Conservation (phyloP, 2,888 invertebrate species). For the Uropetala carovei region DNA sequence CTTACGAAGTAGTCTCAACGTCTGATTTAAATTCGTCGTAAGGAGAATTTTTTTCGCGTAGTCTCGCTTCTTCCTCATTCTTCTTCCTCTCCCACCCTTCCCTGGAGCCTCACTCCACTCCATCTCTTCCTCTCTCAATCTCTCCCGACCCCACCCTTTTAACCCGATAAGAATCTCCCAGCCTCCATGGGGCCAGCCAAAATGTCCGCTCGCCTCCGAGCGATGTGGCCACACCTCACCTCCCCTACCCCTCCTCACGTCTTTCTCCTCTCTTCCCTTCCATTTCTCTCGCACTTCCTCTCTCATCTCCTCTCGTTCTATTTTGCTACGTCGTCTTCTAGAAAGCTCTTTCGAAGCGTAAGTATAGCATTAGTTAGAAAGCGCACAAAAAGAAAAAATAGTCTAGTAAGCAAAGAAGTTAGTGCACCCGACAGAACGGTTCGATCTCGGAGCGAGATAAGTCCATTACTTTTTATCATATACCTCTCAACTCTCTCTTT, state of each 20-base stretch:
- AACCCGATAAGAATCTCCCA: slow-evolving; percentile 1
- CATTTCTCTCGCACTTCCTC: not conserved
- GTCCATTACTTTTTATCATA: not conserved
- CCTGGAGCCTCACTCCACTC: not conserved
- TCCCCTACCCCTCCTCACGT: not conserved
- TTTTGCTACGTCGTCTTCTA: too few relatives aligned
- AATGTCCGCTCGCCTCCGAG: slow-evolving; percentile 32
- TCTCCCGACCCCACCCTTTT: not conserved
- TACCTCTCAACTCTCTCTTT: not conserved
- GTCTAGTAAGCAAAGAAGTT: not conserved
- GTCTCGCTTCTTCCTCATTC: too few relatives aligned
- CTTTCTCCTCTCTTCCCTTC: not conserved
- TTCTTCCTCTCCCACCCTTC: not conserved
- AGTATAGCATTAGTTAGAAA: not conserved
- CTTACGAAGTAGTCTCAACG: too few relatives aligned
- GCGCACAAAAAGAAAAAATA: not conserved
- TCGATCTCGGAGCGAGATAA: not conserved
- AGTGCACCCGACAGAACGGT: not conserved
- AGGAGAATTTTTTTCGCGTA: too few relatives aligned
- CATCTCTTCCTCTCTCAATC: slow-evolving; percentile 21
- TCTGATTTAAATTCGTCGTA: too few relatives aligned
- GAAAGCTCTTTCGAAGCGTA: too few relatives aligned
- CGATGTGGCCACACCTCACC: not conserved
- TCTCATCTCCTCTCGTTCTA: too few relatives aligned
- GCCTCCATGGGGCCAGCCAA: slow-evolving; percentile 8